Evolutionary conservation across 2,888 invertebrate genomes (phyloP).

Genomic region (Dynastes hyllus): DNA sequence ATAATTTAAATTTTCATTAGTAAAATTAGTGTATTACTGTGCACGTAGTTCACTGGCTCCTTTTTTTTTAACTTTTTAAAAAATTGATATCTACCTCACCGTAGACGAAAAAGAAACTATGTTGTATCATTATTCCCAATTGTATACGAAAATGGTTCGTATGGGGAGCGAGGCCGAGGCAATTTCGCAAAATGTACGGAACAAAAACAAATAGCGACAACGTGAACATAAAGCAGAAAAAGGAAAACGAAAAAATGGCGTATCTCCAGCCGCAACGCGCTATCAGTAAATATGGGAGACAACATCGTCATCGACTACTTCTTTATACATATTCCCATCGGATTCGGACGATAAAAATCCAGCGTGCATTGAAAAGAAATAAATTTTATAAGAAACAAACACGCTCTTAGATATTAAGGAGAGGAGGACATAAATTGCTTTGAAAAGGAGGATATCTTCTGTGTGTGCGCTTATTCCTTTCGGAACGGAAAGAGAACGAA

Average conservation of each 20-base stretch:
- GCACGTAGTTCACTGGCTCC: no score
- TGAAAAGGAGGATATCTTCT: constrained; percentile 29
- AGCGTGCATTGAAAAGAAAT: constrained; percentile 50
- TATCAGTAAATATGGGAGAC: constrained; percentile 43
- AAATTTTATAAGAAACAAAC: constrained; percentile 53
- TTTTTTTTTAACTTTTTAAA: no score
- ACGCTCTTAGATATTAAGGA: constrained; percentile 52
- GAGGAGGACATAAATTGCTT: constrained; percentile 48
- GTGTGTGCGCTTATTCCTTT: constrained; percentile 16
- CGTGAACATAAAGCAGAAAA: constrained; percentile 43
- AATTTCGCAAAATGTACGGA: constrained; percentile 41
- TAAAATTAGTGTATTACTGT: no score
- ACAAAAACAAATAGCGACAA: constrained; percentile 42
- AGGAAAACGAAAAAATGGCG: constrained; percentile 38
- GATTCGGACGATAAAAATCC: constrained; percentile 51
- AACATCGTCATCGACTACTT: constrained; percentile 42
- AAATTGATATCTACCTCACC: neutral
- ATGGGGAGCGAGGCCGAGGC: constrained; percentile 31
- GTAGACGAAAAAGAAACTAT: constrained; percentile 2
- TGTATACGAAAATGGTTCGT: constrained; percentile 34
- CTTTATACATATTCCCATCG: constrained; percentile 50
- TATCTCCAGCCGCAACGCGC: constrained; percentile 38
- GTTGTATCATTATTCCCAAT: constrained; percentile 30
- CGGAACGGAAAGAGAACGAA: neutral
- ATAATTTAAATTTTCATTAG: no score